Base-by-base conservation (phyloP, 2,797 vertebrate species). In the Enteromius fasciolatus region DNA sequence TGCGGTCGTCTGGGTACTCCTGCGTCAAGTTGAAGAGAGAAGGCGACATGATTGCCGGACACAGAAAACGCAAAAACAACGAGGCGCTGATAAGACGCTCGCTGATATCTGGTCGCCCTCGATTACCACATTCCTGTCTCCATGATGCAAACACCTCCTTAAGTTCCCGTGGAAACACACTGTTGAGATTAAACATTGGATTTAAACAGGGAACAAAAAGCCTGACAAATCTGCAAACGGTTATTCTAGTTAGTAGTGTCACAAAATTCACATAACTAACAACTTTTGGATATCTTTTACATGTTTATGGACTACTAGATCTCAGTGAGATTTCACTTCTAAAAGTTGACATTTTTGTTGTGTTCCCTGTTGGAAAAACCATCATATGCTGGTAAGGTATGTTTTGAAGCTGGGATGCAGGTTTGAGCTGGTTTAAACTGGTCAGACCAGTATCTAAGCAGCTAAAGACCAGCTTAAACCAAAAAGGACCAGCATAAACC, bases 111-210 rank as follows among this genome's bases (percentile, higher is more conserved):
- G 97, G 97, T 18, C 97, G 97, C 66, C 98, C 97, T 0, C 98
- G 95, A 91, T 94, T 99, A 91, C 96, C 96, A 92, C 98, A 99
- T 75, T 99, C 98, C 80, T 97, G 97, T 78, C 98, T 93, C 98
- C 98, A 99, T 0, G 97, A 99, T 4, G 98, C 97, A 54, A 99
- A 99, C 31, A 99, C 98, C 88, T 99, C 98, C 69, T 99, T 99
- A 78, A 99, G 95, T 80, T 99, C 98, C 85, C 97, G 93, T 0
- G 98, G 98, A 88, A 99, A 99, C 85, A 99, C 97, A 0, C 98
- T 99, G 94, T 3, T 69, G 0, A 68, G 77, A 25, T 52, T 63
- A 23, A 77, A 63, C 50, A 17, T 3, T 63, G 72, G 83, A 14
- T 78, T 20, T 48, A 52, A 50, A 12, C 57, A 46, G 7, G 15